Evolutionary conservation across 2,113 vertebrate genomes (phyloP).

Genomic region (Sprattus sprattus): DNA sequence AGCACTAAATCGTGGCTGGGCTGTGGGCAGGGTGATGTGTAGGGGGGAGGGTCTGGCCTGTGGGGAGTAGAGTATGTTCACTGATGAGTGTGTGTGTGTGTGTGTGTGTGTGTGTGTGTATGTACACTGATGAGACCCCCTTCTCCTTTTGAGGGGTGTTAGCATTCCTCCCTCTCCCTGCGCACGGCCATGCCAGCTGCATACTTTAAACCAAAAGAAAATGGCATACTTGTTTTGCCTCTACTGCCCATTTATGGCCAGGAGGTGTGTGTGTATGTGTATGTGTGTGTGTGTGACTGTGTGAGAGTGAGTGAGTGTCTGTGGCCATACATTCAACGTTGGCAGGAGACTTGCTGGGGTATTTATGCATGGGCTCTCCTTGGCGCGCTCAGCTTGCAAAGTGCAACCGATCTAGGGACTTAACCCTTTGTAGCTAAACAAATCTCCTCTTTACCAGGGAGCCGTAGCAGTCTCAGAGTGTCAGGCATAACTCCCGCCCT

Average conservation of each 20-base stretch:
- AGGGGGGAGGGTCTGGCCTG: conserved; percentile 43
- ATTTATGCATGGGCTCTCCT: background rate
- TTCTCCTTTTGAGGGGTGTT: conserved; percentile 42
- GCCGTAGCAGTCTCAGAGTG: background rate
- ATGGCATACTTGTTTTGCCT: background rate
- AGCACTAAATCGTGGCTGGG: conserved; percentile 37
- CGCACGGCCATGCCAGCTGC: conserved; percentile 10
- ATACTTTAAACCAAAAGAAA: background rate
- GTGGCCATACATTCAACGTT: background rate
- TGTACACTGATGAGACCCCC: conserved; percentile 44
- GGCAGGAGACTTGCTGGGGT: background rate
- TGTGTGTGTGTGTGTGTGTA: too few species aligned
- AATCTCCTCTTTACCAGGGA: background rate
- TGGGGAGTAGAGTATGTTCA: conserved; percentile 48
- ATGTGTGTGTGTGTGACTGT: background rate
- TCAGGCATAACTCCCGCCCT: background rate
- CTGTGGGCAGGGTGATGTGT: conserved; percentile 35
- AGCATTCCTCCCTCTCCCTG: conserved; percentile 37
- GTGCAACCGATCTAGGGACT: background rate
- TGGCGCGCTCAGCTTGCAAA: background rate
- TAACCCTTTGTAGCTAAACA: conserved; percentile 13
- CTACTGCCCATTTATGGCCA: background rate
- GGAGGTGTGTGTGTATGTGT: background rate
- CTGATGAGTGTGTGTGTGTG: too few species aligned
- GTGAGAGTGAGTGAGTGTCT: background rate